These are phyloP conservation scores for Trachelus iudaicus DNA, from an alignment of 2,888 invertebrate genomes.

Conservation along the genomic window DNA sequence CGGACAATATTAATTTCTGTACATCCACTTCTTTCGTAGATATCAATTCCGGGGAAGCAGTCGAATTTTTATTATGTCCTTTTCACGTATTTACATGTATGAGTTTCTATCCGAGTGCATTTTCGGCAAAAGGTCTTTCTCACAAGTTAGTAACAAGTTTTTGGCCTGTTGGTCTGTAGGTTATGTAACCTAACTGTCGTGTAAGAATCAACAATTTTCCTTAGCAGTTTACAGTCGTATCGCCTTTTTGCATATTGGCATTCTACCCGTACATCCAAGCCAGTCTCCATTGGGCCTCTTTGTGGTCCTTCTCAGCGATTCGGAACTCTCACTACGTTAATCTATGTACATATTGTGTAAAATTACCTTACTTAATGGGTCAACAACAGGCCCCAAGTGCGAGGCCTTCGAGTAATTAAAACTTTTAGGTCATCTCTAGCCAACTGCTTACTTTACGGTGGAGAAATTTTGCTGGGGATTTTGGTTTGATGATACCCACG, in stretches of 20 bases:
- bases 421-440: slow-evolving; percentile 25
- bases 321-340: slow-evolving; percentile 32
- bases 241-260: neutral
- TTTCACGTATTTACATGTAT: too few relatives aligned
- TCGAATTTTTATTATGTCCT: too few relatives aligned
- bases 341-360: slow-evolving; percentile 41
- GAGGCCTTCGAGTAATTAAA: slow-evolving; percentile 37
- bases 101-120: too few relatives aligned
- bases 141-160: too few relatives aligned
- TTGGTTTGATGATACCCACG: slow-evolving; percentile 89
- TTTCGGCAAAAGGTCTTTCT: too few relatives aligned
- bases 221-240: neutral
- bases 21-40: too few relatives aligned
- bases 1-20: too few relatives aligned
- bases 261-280: slow-evolving; percentile 1
- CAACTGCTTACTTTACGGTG: slow-evolving; percentile 76
- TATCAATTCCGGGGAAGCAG: too few relatives aligned
- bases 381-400: slow-evolving; percentile 39
- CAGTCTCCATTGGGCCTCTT: neutral
- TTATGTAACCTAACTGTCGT: too few relatives aligned
- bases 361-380: slow-evolving; percentile 45
- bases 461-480: slow-evolving; percentile 82
- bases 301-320: slow-evolving; percentile 36
- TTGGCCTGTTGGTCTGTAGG: too few relatives aligned
- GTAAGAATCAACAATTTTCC: too few relatives aligned